Base-by-base conservation (phyloP, 2,113 vertebrate species). In the Chloropsis cyanopogon region DNA sequence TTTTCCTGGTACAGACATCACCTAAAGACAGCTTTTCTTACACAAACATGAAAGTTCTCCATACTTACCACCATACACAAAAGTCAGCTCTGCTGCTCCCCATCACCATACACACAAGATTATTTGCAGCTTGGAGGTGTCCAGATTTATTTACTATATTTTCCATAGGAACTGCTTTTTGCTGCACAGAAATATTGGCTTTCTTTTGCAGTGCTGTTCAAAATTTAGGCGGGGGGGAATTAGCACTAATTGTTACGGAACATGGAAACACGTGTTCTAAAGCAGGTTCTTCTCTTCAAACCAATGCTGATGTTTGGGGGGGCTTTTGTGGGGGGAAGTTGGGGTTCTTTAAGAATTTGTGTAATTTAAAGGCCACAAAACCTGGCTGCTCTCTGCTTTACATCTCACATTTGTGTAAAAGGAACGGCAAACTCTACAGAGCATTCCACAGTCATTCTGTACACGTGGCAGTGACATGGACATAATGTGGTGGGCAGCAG, bases 281-380 rank as follows among this genome's bases (percentile, higher is more conserved):
- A 96, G 94, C 94, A 96, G 90, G 93, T 93, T 97, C 94, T 95
- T 97, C 94, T 96, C 68, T 94, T 88, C 94, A 78, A 60, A 42
- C 29, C 52, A 54, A 14, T 44, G 70, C 33, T 63, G 70, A 56
- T 42, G 10, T 52, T 54, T 29, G 22, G 29, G 35, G 13, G 9
- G 7, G 11, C 7, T 31, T n/a, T 56, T 26, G 35, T 10, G 14
- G 44, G 18, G 44, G 4, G 2, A 52, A 33, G 28, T 2, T 35
- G 23, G n/a, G 5, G 4, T 7, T 46, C 46, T 86, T 49, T 18
- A 10, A 6, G 61, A 33, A 54, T 85, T 50, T 70, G 11, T 41
- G 7, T 26, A 9, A 92, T 90, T 94, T 60, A 33, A 92, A 77
- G 37, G 63, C 20, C 41, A 44, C 28, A 35, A 84, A 89, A 61